These are phyloP conservation scores for Liodrosophila aerea DNA, from an alignment of 2,888 invertebrate species.

Conservation along the genomic window DNA sequence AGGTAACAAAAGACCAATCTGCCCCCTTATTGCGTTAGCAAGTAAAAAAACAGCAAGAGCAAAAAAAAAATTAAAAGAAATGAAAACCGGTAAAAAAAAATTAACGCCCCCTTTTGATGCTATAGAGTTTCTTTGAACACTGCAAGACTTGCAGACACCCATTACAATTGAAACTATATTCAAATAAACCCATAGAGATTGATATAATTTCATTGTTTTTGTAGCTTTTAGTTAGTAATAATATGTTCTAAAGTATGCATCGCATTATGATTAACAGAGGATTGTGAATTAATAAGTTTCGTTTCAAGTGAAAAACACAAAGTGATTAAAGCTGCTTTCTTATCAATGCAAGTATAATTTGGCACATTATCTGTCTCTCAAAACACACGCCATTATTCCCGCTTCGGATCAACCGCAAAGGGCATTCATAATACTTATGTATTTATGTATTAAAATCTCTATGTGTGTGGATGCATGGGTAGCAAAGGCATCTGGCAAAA, in stretches of 20 bases:
- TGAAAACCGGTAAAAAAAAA: conserved; percentile 55
- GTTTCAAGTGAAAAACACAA: too few relatives aligned
- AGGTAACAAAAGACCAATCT: conserved; percentile 27
- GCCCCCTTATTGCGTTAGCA: conserved; percentile 42
- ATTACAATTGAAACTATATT: too few relatives aligned
- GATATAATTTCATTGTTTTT: too few relatives aligned
- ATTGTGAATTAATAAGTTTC: too few relatives aligned
- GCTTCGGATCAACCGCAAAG: background rate
- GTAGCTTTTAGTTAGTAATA: too few relatives aligned
- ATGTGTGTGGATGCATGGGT: background rate
- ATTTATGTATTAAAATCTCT: background rate
- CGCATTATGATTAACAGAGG: too few relatives aligned
- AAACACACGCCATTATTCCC: too few relatives aligned
- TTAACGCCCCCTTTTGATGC: conserved; percentile 62
- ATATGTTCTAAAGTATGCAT: too few relatives aligned
- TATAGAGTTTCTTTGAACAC: background rate
- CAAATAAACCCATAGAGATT: too few relatives aligned
- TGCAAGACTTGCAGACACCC: background rate
- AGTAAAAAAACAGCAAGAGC: conserved; percentile 23
- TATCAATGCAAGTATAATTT: too few relatives aligned
- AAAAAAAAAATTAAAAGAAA: conserved; percentile 53
- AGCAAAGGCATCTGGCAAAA: conserved; percentile 25
- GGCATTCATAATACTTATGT: background rate
- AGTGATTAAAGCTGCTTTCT: too few relatives aligned
- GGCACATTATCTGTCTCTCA: too few relatives aligned